Evolutionary conservation across 2,113 vertebrate species (phyloP), one percentile per base, ranked within the genome.

Genomic region (Otolemur garnettii): DNA sequence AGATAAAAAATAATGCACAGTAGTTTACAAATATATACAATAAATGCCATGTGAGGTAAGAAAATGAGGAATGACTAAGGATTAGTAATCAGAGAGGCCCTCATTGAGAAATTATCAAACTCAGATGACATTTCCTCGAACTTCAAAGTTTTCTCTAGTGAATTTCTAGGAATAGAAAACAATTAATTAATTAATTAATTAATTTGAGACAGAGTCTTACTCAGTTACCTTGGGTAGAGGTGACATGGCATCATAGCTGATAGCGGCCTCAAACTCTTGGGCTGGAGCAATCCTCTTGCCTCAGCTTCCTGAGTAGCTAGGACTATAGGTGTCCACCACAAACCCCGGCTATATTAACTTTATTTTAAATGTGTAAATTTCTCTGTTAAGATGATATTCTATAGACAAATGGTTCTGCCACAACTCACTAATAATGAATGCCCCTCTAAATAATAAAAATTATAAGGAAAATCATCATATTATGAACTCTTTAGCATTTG

Each of bases 81-180:
- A 55, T 53, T 91, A 42, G 12, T 68, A 74, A 38, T 80, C 45
- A 66, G 11, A 38, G 28, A 84, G 12, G 71, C 5, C 55, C 17
- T 91, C 50, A 55, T 0, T 78, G 59, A 95, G 50, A 88, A 50
- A 88, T 22, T 55, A 85, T 74, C 24, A 69, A 94, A 93, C 38
- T 87, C 82, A 95, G 93, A 77, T 68, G 38, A 35, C 66, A 88
- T 69, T 55, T 84, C 94, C 50, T 53, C 74, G 66, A 88, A 85
- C 11, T 28, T 91, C 53, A 57, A 57, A 91, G 71, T 84, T 88
- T 15, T 38, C 57, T 24, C 71, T 68, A 74, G 38, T 88, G 30
- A 93, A 94, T 80, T 79, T 95, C 33, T 91, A 88, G 21, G 19
- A 4, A 45, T 71, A 87, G 19, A 57, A 93, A 84, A 90, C 11